Base-by-base conservation (phyloP, 2,888 invertebrate genomes). In the Dasysyrphus tricinctus region DNA sequence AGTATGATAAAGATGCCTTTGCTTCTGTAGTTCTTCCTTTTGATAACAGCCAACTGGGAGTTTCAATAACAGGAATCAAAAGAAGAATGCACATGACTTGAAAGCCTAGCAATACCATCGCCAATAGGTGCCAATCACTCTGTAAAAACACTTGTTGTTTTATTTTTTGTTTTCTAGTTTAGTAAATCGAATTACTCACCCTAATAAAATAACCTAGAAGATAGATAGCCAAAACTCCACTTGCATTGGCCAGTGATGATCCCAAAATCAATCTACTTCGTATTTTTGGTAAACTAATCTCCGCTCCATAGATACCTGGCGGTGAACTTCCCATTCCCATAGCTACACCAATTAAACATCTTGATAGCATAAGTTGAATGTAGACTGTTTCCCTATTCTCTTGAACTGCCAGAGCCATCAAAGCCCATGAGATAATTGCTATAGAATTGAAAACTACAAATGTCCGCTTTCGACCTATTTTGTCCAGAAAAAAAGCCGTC, bases 21-120 rank as follows among this genome's bases (percentile, higher is more conserved):
- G 96, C 96, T 80, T 94, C 94, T 29, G 93, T 93, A 0, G 93
- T 90, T 54, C 93, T 93, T 5, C 94, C 94, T 89, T 94, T 94
- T 5, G 94, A 93, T 5, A 95, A 93, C 44, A 96, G 90, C 96
- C 96, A 96, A 5, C 93, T 93, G 0, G 96, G 96, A 47, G 95
- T 94, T 91, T 96, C 96, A 0, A 95, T 95, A 9, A 95, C 92
- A 5, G 94, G 91, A 8, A 93, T 90, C 9, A 95, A 91, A 24
- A 95, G 90, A 0, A 94, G 81, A 14, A 91, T 37, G 0, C 92
- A 89, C 3, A 89, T 54, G 12, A 92, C 80, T 82, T 92, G 91
- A 88, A 91, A 92, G 0, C 90, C 90, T 74, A 91, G 90, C 63
- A 91, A 90, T 19, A 93, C 90, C 12, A 91, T 69, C 24, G 91